Evolutionary conservation across 2,888 invertebrate species (phyloP).

Genomic region (Mesorhabditis spiculigera): DNA sequence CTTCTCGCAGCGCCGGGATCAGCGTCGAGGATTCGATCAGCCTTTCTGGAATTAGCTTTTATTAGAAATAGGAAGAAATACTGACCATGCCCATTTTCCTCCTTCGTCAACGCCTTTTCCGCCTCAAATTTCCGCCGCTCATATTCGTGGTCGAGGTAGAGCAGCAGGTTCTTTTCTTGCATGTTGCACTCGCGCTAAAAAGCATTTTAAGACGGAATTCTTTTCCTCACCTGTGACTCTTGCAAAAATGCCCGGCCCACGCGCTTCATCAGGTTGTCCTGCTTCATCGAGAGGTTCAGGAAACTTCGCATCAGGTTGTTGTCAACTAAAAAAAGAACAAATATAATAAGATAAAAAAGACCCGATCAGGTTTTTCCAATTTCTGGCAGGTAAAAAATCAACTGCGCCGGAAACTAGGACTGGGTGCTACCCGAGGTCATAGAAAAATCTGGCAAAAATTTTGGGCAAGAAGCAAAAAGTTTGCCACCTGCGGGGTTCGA

Average conservation of each 20-base stretch:
- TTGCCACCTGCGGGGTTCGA: too few relatives aligned
- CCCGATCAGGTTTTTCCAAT: too few relatives aligned
- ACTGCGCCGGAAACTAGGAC: too few relatives aligned
- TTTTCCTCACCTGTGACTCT: not conserved
- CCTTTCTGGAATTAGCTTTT: not conserved
- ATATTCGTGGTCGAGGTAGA: conserved; percentile 26
- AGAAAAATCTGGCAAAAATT: too few relatives aligned
- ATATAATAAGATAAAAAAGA: too few relatives aligned
- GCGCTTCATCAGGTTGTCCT: not conserved
- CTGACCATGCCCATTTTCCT: conserved; percentile 9
- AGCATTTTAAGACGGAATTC: not conserved
- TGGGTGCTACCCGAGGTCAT: too few relatives aligned
- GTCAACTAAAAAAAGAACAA: not conserved
- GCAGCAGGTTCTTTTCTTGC: conserved; percentile 25
- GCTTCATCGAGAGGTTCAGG: not conserved
- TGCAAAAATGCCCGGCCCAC: not conserved
- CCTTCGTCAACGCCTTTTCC: conserved; percentile 14
- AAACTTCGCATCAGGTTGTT: not conserved
- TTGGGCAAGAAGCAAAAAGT: too few relatives aligned
- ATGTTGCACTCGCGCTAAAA: conserved; percentile 12
- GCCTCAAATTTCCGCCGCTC: conserved; percentile 25
- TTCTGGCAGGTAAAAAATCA: too few relatives aligned
- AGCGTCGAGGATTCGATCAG: not conserved
- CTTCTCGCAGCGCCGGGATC: conserved; percentile 3
- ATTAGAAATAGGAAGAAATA: not conserved